Conservation (phyloP, 2,113 vertebrate species). For the Eonycteris spelaea region DNA sequence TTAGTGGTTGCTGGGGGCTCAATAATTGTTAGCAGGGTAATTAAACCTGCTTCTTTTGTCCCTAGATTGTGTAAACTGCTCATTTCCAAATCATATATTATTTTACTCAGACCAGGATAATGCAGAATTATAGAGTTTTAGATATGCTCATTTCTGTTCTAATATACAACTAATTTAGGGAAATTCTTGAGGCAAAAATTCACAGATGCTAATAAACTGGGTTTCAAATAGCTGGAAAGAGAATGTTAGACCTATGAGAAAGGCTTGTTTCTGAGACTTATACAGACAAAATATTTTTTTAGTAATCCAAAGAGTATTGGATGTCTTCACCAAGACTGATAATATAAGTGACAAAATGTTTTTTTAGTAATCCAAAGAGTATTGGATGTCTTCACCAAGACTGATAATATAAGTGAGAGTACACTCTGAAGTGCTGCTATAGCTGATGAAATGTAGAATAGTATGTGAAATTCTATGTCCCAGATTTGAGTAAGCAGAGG, state of each 20-base stretch:
- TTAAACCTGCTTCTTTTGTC: not conserved
- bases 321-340: not conserved
- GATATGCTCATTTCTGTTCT: not conserved
- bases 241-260: not conserved
- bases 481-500: not conserved
- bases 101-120: not conserved
- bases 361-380: not conserved
- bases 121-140: not conserved
- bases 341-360: not conserved
- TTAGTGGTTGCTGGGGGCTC: not conserved
- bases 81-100: not conserved
- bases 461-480: not conserved
- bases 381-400: not conserved
- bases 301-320: not conserved
- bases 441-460: not conserved
- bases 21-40: constrained; percentile 10
- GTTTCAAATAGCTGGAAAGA: not conserved
- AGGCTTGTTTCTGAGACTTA: not conserved
- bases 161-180: not conserved
- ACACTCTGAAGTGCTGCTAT: not conserved
- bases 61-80: not conserved
- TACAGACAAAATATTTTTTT: not conserved
- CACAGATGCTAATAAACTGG: not conserved
- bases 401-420: not conserved
- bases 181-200: not conserved